These are phyloP conservation scores for Eclectus roratus DNA, from an alignment of 2,113 vertebrate species.

Conservation along the genomic window DNA sequence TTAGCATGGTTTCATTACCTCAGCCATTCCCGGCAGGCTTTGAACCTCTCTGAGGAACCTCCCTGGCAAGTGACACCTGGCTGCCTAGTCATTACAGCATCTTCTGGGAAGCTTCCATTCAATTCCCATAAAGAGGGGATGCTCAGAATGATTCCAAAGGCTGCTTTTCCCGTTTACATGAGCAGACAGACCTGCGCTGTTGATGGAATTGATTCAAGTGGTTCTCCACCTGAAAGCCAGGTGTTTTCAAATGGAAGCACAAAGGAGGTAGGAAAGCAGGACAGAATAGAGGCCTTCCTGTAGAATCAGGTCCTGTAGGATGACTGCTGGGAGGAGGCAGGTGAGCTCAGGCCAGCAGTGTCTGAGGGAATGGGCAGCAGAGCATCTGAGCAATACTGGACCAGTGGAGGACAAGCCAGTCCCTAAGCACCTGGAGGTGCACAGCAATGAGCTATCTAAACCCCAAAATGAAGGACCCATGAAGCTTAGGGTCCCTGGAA, in stretches of 20 bases:
- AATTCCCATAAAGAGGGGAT: neutral
- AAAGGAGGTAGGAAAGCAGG: neutral
- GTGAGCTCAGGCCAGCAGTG: neutral
- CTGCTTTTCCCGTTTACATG: fast-evolving
- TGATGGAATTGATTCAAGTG: fast-evolving
- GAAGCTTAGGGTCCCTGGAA: neutral
- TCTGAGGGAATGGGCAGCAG: neutral
- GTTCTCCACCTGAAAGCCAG: neutral
- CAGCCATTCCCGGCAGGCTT: neutral
- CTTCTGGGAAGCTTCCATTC: neutral
- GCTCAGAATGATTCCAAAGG: neutral
- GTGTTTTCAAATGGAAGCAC: neutral
- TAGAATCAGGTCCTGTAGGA: neutral
- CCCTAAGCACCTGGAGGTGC: neutral
- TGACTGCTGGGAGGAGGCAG: neutral
- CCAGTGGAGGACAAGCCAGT: neutral
- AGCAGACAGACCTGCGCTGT: fast-evolving
- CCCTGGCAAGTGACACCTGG: neutral
- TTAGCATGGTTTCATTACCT: neutral
- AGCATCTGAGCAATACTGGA: neutral
- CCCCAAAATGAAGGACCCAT: neutral
- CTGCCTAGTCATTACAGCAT: neutral
- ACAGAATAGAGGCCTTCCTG: neutral
- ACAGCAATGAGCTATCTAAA: neutral
- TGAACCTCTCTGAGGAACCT: neutral